phyloP scores from a whole-genome alignment of 2,888 invertebrate species.

The Noctua janthina region DNA sequence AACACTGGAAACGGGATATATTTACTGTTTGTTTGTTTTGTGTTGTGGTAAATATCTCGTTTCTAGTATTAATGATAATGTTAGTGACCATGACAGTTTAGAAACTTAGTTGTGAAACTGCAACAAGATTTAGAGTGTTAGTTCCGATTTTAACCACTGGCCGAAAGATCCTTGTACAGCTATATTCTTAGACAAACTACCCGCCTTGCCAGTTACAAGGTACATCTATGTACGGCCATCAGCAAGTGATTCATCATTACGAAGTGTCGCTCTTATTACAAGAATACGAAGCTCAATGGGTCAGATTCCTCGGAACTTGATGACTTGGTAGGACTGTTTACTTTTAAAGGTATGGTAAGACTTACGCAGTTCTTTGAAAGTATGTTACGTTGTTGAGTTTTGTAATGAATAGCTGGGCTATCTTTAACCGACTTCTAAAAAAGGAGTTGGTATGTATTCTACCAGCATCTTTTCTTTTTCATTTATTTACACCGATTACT shows the following conservation, averaged over 20 bases:
- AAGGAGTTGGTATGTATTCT: no score
- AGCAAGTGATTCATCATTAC: constrained; percentile 47
- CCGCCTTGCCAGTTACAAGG: neutral
- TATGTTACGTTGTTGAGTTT: neutral
- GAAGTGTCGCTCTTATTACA: constrained; percentile 17
- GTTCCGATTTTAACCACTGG: neutral
- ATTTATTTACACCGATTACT: no score
- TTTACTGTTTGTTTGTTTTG: no score
- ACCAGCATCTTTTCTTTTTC: no score
- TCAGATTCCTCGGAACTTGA: constrained; percentile 35
- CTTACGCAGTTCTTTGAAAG: constrained; percentile 17
- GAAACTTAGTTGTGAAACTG: neutral
- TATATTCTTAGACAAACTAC: neutral
- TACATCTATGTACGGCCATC: constrained; percentile 47
- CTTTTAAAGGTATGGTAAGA: constrained; percentile 24
- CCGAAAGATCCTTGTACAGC: neutral
- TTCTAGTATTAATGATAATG: no score
- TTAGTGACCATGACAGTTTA: no score
- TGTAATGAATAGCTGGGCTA: neutral
- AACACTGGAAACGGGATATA: no score
- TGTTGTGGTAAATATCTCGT: no score
- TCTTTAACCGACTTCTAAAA: neutral
- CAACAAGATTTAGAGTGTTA: neutral
- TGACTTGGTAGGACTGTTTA: constrained; percentile 20
- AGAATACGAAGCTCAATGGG: constrained; percentile 21